Conservation (phyloP, 2,113 vertebrate species). For the Platysteira castanea region DNA sequence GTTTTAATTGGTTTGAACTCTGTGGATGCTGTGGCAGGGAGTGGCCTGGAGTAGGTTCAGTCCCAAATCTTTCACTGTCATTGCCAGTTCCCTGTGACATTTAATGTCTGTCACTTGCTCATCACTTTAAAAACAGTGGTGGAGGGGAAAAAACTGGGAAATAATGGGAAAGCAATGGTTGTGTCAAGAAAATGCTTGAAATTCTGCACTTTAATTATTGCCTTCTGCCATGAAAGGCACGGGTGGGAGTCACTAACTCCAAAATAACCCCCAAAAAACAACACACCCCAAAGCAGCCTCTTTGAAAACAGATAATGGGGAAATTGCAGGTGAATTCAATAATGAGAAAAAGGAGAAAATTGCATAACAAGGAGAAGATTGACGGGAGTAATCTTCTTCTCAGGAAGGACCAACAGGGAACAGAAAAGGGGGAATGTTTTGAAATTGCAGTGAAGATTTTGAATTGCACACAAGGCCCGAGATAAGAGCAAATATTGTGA, state of each 20-base stretch:
- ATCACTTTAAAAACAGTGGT: not conserved
- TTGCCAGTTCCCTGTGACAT: not conserved
- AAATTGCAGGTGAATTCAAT: not conserved
- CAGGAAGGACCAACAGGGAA: not conserved
- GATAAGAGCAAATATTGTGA: not conserved
- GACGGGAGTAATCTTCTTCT: not conserved
- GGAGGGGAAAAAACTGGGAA: not conserved
- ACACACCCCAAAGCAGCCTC: not conserved
- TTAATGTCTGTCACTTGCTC: slow-evolving; percentile 4
- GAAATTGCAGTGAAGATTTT: not conserved
- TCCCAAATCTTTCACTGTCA: not conserved
- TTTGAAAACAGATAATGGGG: not conserved
- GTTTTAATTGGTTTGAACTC: not conserved
- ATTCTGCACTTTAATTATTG: slow-evolving; percentile 33
- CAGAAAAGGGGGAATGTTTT: not conserved
- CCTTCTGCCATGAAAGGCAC: not conserved
- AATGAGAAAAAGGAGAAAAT: not conserved
- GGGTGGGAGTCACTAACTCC: slow-evolving; percentile 9
- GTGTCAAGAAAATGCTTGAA: slow-evolving; percentile 27
- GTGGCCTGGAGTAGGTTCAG: not conserved
- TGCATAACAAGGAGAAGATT: not conserved
- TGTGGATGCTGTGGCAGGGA: not conserved
- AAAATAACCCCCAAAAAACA: not conserved
- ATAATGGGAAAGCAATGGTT: not conserved
- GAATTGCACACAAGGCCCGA: too few species aligned